phyloP scores from a whole-genome alignment of 2,888 invertebrate species.

The Anorthoa munda region DNA sequence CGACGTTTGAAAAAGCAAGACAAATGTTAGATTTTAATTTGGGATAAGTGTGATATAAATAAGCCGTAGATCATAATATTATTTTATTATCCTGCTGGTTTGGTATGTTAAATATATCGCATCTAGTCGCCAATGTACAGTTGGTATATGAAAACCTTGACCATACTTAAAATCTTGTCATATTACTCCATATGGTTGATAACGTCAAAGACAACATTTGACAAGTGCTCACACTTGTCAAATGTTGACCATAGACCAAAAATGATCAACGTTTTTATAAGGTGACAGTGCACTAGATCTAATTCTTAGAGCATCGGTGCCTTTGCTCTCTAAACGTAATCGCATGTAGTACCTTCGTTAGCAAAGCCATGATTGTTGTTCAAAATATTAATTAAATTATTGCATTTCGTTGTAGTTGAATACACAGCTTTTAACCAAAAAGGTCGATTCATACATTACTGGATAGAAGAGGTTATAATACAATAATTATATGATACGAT shows the following conservation, averaged over 20 bases:
- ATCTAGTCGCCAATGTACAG: conserved; percentile 45
- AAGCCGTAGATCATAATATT: conserved; percentile 22
- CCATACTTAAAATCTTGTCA: neutral
- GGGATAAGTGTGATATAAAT: conserved; percentile 24
- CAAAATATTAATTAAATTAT: conserved; percentile 53
- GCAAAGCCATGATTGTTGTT: conserved; percentile 61
- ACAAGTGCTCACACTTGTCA: neutral
- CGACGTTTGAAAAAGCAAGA: conserved; percentile 12
- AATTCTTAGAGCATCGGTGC: conserved; percentile 33
- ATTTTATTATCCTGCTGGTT: conserved; percentile 12
- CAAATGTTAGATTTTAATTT: conserved; percentile 11
- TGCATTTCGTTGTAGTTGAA: conserved; percentile 54
- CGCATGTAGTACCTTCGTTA: conserved; percentile 31
- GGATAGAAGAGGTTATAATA: neutral
- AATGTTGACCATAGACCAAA: neutral
- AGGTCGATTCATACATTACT: conserved; percentile 24
- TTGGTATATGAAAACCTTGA: conserved; percentile 21
- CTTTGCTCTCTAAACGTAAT: conserved; percentile 57
- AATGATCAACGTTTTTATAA: conserved; percentile 7
- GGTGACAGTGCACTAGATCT: conserved; percentile 8
- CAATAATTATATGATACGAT: neutral
- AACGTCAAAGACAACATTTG: neutral
- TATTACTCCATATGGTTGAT: neutral
- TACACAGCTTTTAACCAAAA: conserved; percentile 42
- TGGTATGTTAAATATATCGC: conserved; percentile 19